Percentiles rank a stretch among this genome's conserved stretches.
Conservation (phyloP, 2,797 vertebrate genomes). For the Adelosebastes latens region DNA sequence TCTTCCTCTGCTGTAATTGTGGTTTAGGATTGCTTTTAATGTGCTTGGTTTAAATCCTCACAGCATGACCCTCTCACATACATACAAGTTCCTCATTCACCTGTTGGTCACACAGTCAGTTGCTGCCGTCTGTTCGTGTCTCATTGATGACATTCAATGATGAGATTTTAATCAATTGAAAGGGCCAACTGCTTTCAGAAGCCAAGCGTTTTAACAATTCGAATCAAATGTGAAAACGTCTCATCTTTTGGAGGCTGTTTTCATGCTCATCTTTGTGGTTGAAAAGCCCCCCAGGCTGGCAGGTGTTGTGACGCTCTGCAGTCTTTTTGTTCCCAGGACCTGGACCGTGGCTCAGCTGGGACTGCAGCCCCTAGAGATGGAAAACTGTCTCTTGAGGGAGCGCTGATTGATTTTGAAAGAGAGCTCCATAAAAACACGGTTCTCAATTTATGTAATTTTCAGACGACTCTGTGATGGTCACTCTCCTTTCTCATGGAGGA, state of each 20-base stretch:
- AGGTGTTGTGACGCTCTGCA: slow-evolving; percentile 22
- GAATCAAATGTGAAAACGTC: slow-evolving; percentile 1
- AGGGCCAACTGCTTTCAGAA: background rate
- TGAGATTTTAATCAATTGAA: slow-evolving; percentile 8
- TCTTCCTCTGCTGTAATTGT: background rate
- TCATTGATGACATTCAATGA: background rate
- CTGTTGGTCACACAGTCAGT: background rate
- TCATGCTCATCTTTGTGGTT: background rate
- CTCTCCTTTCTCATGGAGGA: background rate
- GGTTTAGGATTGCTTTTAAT: background rate
- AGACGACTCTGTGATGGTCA: background rate
- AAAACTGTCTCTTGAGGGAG: slow-evolving; percentile 6
- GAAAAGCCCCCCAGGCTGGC: slow-evolving; percentile 16
- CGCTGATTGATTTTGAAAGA: slow-evolving; percentile 45
- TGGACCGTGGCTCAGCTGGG: slow-evolving; percentile 50
- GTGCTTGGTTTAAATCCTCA: background rate
- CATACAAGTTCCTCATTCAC: background rate
- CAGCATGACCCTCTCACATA: background rate
- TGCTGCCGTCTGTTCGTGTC: background rate
- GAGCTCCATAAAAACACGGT: background rate
- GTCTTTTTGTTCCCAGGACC: slow-evolving; percentile 56
- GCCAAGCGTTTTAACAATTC: background rate
- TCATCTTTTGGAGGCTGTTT: background rate
- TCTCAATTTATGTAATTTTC: background rate
- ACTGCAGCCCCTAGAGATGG: slow-evolving; percentile 14